phyloP scores from a whole-genome alignment of 2,888 invertebrate genomes.

The Agrotis clavis region DNA sequence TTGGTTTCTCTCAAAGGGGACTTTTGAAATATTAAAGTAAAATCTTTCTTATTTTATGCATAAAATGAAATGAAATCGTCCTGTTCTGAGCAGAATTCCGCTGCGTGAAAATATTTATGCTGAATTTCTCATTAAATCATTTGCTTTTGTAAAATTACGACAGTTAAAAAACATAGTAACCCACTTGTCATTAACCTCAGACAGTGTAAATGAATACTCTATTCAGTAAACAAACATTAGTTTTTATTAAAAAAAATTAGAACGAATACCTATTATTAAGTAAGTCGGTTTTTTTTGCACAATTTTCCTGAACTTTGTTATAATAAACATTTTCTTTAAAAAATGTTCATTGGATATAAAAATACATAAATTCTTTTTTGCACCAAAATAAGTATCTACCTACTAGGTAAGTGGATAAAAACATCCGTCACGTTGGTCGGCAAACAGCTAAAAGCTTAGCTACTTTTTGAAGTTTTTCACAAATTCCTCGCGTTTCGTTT shows the following conservation, averaged over 20 bases:
- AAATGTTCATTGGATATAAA: accelerated
- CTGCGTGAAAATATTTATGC: background rate
- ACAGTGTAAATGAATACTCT: too few relatives aligned
- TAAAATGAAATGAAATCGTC: conserved; percentile 4
- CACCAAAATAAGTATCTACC: background rate
- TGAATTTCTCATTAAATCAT: background rate
- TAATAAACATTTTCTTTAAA: background rate
- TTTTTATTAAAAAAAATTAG: too few relatives aligned
- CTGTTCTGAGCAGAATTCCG: background rate
- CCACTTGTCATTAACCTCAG: too few relatives aligned
- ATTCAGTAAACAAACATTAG: too few relatives aligned
- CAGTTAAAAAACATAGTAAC: too few relatives aligned
- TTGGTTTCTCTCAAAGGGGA: conserved; percentile 33
- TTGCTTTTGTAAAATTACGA: background rate
- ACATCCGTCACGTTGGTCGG: conserved; percentile 57
- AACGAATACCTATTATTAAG: too few relatives aligned
- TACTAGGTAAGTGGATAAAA: conserved; percentile 18
- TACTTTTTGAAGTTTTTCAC: conserved; percentile 72
- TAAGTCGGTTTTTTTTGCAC: background rate
- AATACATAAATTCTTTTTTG: background rate
- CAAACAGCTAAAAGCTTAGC: conserved; percentile 66
- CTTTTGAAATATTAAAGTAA: conserved; percentile 20
- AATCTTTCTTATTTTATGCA: background rate
- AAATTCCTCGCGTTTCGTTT: conserved; percentile 77
- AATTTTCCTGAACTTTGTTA: background rate